phyloP scores from a whole-genome alignment of 2,888 invertebrate genomes.

The Caradrina clavipalpis region DNA sequence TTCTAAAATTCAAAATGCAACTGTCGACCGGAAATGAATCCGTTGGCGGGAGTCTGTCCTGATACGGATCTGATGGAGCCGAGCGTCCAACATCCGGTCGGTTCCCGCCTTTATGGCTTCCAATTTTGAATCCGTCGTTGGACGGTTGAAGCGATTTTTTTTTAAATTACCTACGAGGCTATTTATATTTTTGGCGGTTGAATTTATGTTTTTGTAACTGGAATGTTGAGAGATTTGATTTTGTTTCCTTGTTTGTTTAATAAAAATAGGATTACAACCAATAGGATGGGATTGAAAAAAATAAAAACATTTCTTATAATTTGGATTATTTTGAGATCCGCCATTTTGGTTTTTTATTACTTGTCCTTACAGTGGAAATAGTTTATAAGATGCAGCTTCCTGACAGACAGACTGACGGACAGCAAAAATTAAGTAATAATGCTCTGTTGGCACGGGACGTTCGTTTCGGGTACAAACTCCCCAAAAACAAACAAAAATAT shows the following conservation, averaged over 20 bases:
- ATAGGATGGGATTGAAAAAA: too few relatives aligned
- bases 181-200: constrained; percentile 40
- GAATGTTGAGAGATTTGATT: not conserved
- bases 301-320: too few relatives aligned
- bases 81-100: constrained; percentile 86
- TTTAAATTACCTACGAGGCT: constrained; percentile 58
- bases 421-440: too few relatives aligned
- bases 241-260: not conserved
- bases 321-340: too few relatives aligned
- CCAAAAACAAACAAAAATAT: too few relatives aligned
- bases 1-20: constrained; percentile 88
- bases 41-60: constrained; percentile 85
- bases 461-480: too few relatives aligned
- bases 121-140: constrained; percentile 82
- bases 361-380: too few relatives aligned
- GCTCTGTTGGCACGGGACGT: too few relatives aligned
- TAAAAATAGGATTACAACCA: too few relatives aligned
- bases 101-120: constrained; percentile 88
- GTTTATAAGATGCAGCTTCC: too few relatives aligned
- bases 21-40: constrained; percentile 89
- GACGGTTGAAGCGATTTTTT: constrained; percentile 62
- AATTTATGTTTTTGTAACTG: constrained; percentile 31
- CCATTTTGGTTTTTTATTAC: too few relatives aligned
- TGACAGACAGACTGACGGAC: too few relatives aligned
- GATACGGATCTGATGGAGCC: constrained; percentile 89